Evolutionary conservation across 2,888 invertebrate genomes (phyloP).

Genomic region (Limnephilus auricula): DNA sequence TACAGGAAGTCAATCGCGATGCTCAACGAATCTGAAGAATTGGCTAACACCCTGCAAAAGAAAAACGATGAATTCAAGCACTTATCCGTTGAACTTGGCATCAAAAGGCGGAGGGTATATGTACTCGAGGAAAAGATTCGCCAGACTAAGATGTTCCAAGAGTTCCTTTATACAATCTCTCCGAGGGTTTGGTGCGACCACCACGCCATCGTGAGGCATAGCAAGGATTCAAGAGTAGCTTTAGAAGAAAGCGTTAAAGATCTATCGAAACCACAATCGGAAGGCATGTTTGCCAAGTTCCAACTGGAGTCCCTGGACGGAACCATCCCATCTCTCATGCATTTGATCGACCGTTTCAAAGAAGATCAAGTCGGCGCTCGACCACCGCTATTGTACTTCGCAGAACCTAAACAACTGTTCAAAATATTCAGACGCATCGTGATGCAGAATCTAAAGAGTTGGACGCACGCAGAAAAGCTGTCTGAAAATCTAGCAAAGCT

Average conservation of each 20-base stretch:
- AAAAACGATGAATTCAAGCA: slow-evolving; percentile 74
- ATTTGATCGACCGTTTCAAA: slow-evolving; percentile 75
- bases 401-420: slow-evolving; percentile 77
- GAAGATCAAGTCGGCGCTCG: slow-evolving; percentile 72
- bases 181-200: slow-evolving; percentile 77
- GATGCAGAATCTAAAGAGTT: slow-evolving; percentile 80
- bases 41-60: slow-evolving; percentile 72
- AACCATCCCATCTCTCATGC: slow-evolving; percentile 69
- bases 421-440: slow-evolving; percentile 80
- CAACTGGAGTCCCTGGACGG: slow-evolving; percentile 64
- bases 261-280: neutral
- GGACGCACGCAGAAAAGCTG: slow-evolving; percentile 79
- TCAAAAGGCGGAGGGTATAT: slow-evolving; percentile 75
- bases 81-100: slow-evolving; percentile 72
- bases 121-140: slow-evolving; percentile 81
- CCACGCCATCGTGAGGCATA: slow-evolving; percentile 24
- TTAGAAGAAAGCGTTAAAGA: slow-evolving; percentile 15
- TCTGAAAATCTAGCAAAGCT: slow-evolving; percentile 73
- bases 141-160: slow-evolving; percentile 81
- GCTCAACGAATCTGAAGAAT: slow-evolving; percentile 75
- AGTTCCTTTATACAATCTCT: slow-evolving; percentile 83
- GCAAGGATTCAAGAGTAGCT: neutral
- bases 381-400: slow-evolving; percentile 79
- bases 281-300: slow-evolving; percentile 63
- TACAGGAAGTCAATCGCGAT: slow-evolving; percentile 79